phyloP scores from a whole-genome alignment of 1,140 invertebrate genomes.

The Nymphalis io region DNA sequence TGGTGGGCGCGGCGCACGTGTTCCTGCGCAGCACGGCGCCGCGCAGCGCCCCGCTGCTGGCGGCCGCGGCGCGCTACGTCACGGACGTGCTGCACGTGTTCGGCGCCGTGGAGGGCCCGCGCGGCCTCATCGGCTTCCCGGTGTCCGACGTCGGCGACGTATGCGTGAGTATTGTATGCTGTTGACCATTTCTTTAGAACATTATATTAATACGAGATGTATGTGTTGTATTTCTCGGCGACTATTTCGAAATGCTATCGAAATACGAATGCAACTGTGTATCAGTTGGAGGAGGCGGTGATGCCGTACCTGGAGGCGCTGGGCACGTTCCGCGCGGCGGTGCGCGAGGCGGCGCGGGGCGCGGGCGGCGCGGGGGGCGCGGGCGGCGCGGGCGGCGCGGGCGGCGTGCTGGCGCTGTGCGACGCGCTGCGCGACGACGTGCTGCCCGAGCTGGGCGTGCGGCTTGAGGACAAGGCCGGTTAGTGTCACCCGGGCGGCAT shows the following conservation, averaged over 20 bases:
- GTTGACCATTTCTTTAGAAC: background rate
- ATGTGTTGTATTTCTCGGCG: too few species aligned
- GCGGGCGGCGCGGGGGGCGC: conserved; percentile 85
- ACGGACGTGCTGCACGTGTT: conserved; percentile 94
- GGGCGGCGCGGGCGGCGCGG: conserved; percentile 87
- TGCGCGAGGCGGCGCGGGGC: conserved; percentile 88
- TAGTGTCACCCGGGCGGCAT: conserved; percentile 19
- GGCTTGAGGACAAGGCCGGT: conserved; percentile 94
- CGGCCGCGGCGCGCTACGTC: conserved; percentile 89
- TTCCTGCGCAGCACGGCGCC: conserved; percentile 86
- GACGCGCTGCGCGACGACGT: conserved; percentile 93
- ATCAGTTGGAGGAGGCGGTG: conserved; percentile 87
- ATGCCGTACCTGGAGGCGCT: conserved; percentile 94
- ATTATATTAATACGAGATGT: too few species aligned
- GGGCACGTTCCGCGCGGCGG: conserved; percentile 91
- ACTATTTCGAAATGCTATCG: too few species aligned
- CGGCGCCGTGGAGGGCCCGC: conserved; percentile 88
- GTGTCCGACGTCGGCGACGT: conserved; percentile 70
- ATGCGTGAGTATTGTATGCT: conserved; percentile 78
- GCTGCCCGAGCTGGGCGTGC: conserved; percentile 94
- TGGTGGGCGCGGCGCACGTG: conserved; percentile 91
- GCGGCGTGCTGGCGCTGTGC: conserved; percentile 91
- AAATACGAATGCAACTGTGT: background rate
- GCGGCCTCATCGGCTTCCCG: conserved; percentile 91
- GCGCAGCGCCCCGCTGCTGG: conserved; percentile 83